These are phyloP conservation scores for Junonia oenone DNA, from an alignment of 2,888 invertebrate genomes.

Conservation along the genomic window DNA sequence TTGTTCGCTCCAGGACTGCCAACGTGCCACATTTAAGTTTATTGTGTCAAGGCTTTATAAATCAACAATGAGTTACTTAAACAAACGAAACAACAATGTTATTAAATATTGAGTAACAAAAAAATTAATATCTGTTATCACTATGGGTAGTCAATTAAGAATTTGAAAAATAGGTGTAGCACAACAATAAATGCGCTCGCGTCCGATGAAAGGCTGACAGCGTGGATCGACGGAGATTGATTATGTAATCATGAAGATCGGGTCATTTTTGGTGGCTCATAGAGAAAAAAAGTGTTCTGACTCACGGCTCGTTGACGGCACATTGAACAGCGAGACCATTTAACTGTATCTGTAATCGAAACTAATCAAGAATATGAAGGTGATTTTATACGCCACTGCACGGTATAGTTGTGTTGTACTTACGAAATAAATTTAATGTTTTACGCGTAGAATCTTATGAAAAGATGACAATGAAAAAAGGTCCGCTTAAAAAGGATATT, in stretches of 20 bases:
- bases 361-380: slow-evolving; percentile 32
- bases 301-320: slow-evolving; percentile 67
- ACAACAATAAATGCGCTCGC: slow-evolving; percentile 28
- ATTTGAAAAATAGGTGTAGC: neutral
- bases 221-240: slow-evolving; percentile 70
- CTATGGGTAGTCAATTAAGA: neutral
- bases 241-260: slow-evolving; percentile 73
- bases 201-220: slow-evolving; percentile 72
- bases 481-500: slow-evolving; percentile 23
- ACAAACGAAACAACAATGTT: neutral
- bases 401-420: neutral
- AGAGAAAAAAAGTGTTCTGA: slow-evolving; percentile 72
- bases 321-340: slow-evolving; percentile 46
- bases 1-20: slow-evolving; percentile 21
- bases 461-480: neutral
- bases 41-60: neutral
- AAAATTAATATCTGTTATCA: neutral
- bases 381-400: slow-evolving; percentile 20
- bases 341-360: slow-evolving; percentile 44
- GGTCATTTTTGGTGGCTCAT: slow-evolving; percentile 68
- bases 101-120: neutral
- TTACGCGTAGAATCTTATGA: neutral
- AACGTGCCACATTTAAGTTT: neutral
- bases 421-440: neutral
- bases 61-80: neutral